Evolutionary conservation across 2,888 invertebrate species (phyloP).

Genomic region (Ephialtes manifestator): DNA sequence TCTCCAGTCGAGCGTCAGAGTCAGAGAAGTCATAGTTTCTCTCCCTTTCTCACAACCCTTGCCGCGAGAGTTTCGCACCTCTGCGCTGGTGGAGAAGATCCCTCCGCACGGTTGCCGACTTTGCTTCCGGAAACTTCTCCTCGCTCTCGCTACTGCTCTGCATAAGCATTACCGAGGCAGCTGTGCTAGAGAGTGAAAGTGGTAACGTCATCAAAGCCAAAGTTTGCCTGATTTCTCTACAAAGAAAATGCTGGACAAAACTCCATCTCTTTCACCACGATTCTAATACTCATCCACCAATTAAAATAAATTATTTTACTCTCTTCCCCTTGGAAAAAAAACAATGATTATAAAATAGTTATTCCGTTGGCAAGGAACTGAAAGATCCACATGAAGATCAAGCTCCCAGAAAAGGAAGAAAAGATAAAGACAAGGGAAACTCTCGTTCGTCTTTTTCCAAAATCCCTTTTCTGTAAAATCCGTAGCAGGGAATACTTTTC

Average conservation of each 20-base stretch:
- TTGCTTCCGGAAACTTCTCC: constrained; percentile 81
- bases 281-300: constrained; percentile 3
- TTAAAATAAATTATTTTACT: background rate
- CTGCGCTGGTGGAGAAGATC: constrained; percentile 36
- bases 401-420: background rate
- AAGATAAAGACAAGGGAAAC: constrained; percentile 5
- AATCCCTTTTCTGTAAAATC: constrained; percentile 52
- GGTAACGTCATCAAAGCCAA: constrained; percentile 76
- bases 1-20: constrained; percentile 52
- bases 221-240: constrained; percentile 67
- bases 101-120: constrained; percentile 67
- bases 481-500: constrained; percentile 63
- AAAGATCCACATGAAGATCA: background rate
- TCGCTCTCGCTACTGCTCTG: constrained; percentile 79
- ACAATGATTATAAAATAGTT: background rate
- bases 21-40: constrained; percentile 49
- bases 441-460: constrained; percentile 1
- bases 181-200: constrained; percentile 85
- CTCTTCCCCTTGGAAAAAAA: background rate
- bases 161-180: constrained; percentile 83
- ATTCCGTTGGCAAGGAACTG: background rate
- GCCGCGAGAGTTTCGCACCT: constrained; percentile 34
- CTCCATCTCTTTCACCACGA: constrained; percentile 1
- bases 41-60: constrained; percentile 35
- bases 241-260: constrained; percentile 47